Base-by-base conservation (phyloP, 1,140 invertebrate genomes). In the Conopomorpha cramerella region DNA sequence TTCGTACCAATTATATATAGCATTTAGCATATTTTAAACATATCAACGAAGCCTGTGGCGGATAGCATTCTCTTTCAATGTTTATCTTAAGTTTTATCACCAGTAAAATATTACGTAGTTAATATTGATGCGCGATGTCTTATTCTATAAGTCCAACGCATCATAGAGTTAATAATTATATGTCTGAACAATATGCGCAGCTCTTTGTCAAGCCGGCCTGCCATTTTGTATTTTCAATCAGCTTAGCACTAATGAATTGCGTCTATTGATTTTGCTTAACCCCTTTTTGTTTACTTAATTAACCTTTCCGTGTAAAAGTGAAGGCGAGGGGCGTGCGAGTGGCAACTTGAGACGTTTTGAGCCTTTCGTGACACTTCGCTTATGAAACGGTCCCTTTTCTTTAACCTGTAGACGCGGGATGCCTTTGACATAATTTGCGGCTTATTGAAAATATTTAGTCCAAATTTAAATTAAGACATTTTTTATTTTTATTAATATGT, bases 221-320 rank as follows among this genome's bases (percentile, higher is more conserved):
- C 70, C 70, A 70, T 74, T 61, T 74, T 71, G 65, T n/a, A n/a
- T n/a, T 40, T 70, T 70, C 70, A 72, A 74, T 74, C 70, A 72
- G 62, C 64, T 74, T 74, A 74, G 57, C 57, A 67, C 67, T 72
- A 74, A 74, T 74, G 70, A 74, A 72, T 72, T 67, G 65, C 61
- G 49, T 61, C 58, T 74, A 74, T 74, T 68, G 70, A 74, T 74
- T 74, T 72, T 72, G 65, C 61, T 74, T 66, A 70, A 74, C 70
- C 70, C 68, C 67, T 72, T 72, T 74, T 74, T 74, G 70, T 74
- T 74, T 72, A 60, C 65, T 74, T 72, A 74, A 74, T 72, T 72
- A 74, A 74, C 67, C 67, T 74, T 72, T 70, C 43, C 49, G 41
- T 63, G 56, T 64, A 52, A 38, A 43, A 51, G 49, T 51, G 49